Evolutionary conservation across 2,113 vertebrate species (phyloP), one percentile per base, ranked within the genome.

Genomic region (Chitala chitala): DNA sequence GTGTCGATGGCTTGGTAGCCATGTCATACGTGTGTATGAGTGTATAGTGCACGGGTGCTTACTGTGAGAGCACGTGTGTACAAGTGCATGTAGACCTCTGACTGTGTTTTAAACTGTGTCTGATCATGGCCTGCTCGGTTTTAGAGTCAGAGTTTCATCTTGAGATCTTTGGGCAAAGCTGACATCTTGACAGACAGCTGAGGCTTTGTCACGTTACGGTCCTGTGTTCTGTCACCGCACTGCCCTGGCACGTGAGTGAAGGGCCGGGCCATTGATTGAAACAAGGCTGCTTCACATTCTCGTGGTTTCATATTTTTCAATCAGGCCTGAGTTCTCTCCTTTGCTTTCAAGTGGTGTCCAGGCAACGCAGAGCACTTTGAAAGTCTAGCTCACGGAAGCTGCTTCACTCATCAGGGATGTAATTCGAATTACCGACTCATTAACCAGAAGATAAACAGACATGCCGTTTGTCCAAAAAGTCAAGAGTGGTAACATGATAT

Each of bases 381-480:
- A 75, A 46, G 40, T 50, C 53, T 13, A 12, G 70, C 33, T 70
- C 22, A 71, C 6, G 48, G 56, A 74, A 65, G 50, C 74, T 22
- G 17, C 61, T 26, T 61, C 46, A 66, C 40, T 50, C 46, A 9
- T 55, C 46, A 20, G 12, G 71, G 55, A 75, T 70, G 65, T 46
- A 58, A 58, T 75, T 63, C 31, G 31, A 40, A 53, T 70, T 59
- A 75, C 66, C 17, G 38, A 33, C 66, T 69, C 64, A 51, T 69
- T 70, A 58, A 38, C 24, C 66, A 29, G 74, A 36, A 59, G 65
- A 75, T 61, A 71, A 75, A 71, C 74, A 63, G 66, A 29, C 59
- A 53, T 29, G 44, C 20, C 29, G 10, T 63, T 75, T 61, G 44
- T 61, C 44, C 3, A 8, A 73, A 61, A 48, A 24, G 20, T 61